phyloP scores from a whole-genome alignment of 2,888 invertebrate genomes.

The Cephus nigrinus region DNA sequence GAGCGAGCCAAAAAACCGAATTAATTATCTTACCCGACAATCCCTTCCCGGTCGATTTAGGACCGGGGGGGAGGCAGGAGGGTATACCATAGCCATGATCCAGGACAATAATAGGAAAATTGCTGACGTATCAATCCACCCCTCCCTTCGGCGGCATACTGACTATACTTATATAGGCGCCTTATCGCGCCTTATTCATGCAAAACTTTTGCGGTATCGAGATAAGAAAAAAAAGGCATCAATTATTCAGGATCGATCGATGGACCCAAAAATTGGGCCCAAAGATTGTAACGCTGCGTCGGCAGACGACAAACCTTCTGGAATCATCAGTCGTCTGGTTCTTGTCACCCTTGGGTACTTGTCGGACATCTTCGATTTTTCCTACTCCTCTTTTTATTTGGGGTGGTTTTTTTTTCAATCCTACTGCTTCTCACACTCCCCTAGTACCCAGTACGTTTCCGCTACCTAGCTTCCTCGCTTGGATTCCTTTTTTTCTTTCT shows the following conservation, averaged over 20 bases:
- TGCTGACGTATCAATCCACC: background rate
- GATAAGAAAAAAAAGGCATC: background rate
- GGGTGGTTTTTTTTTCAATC: background rate
- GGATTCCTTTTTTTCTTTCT: background rate
- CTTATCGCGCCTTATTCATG: background rate
- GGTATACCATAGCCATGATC: background rate
- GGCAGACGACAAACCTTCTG: background rate
- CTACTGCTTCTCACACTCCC: background rate
- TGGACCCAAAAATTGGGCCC: background rate
- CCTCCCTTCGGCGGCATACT: background rate
- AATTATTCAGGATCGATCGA: background rate
- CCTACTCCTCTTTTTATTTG: background rate
- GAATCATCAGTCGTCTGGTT: background rate
- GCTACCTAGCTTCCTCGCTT: background rate
- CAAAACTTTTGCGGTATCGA: background rate
- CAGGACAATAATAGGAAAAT: background rate
- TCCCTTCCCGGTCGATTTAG: background rate
- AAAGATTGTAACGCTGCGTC: background rate
- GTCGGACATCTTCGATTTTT: background rate
- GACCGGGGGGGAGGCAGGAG: background rate
- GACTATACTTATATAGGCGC: background rate
- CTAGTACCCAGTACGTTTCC: background rate
- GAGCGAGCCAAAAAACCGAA: conserved; percentile 9
- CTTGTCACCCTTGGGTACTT: background rate
- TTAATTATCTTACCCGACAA: conserved; percentile 14